Evolutionary conservation across 2,888 invertebrate species (phyloP), one percentile per base, ranked within the genome.

Genomic region (Griposia aprilina): DNA sequence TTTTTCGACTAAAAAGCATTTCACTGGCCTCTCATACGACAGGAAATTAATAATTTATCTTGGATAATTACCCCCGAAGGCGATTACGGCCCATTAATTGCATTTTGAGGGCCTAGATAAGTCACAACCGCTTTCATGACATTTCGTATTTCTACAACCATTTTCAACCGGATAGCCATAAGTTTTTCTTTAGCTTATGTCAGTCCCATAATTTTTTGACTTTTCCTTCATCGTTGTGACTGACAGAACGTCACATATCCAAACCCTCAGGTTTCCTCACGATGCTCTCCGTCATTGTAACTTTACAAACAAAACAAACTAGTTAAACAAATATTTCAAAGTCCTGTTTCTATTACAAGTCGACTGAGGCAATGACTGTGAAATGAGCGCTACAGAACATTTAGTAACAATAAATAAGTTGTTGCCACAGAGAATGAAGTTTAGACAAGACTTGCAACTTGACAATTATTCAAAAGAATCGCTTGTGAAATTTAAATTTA

Each of bases 391-490:
- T 10, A 20, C 66, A 26, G 23, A 73, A 66, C 52, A 48, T 79
- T 79, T 74, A 60, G 52, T 26, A 81, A 79, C 30, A 52, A 59
- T 81, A 74, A 74, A 74, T 55, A 59, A 81, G 10, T 59, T 23
- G 8, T 79, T 79, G 45, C 81, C 23, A 30, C 74, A 79, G 10
- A 50, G 10, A 73, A 7, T 8, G 2, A 45, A 66, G 59, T 36
- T 73, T 55, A 60, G 55, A 69, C n/a, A 13, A 26, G 20, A 78
- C 1, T 73, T 36, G 59, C 59, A 66, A 59, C 36, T 15, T 55
- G 26, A 78, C 17, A 74, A 52, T 36, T 66, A 71, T 74, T 81
- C 60, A 48, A 59, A 73, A 45, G 15, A 45, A 52, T 50, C n/a
- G 0, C 13, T 81, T 59, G 23, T 4, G 65, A 55, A 81, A 74